Evolutionary conservation across 2,888 invertebrate genomes (phyloP), one percentile per base, ranked within the genome.

Genomic region (Neocrepidodera transversa): DNA sequence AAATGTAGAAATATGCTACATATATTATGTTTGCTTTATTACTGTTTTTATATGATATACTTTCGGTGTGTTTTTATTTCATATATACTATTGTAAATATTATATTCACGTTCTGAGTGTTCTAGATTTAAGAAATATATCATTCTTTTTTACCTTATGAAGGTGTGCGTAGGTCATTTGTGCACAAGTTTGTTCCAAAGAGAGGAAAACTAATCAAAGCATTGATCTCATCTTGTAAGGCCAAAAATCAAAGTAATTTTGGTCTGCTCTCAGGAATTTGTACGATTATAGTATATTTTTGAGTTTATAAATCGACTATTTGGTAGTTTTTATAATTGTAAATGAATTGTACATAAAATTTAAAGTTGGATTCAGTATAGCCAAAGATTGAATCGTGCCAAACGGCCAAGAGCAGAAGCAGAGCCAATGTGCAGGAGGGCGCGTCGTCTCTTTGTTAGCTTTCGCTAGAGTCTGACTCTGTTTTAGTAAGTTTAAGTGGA

Each of bases 131-230:
- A 61, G 65, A 45, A 23, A 56, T 61, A 58, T 62, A 55, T 61
- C 32, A 43, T 58, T 60, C 42, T 11, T 48, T 53, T 60, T 62
- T 62, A 58, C 56, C 58, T 66, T 67, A 56, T 58, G 52, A 66
- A 64, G 62, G 67, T 71, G 67, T 71, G 70, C 70, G 74, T 73
- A 74, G 72, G 71, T 73, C 72, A 73, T 74, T 74, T 71, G 71
- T 68, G 62, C 63, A 67, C 64, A 64, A 72, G 72, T 74, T 72
- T 71, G 74, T 77, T 78, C 79, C 79, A 79, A 79, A 79, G 78
- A 78, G 74, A 77, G 76, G 74, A 77, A 74, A 77, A 75, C 76
- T 74, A 78, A 78, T 77, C 77, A 78, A 79, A 78, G 76, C 71
- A 74, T 78, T 79, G 79, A 78, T 79, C 79, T 79, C 79, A 78